Base-by-base conservation (phyloP, 2,797 vertebrate genomes). In the Dipus sagitta region DNA sequence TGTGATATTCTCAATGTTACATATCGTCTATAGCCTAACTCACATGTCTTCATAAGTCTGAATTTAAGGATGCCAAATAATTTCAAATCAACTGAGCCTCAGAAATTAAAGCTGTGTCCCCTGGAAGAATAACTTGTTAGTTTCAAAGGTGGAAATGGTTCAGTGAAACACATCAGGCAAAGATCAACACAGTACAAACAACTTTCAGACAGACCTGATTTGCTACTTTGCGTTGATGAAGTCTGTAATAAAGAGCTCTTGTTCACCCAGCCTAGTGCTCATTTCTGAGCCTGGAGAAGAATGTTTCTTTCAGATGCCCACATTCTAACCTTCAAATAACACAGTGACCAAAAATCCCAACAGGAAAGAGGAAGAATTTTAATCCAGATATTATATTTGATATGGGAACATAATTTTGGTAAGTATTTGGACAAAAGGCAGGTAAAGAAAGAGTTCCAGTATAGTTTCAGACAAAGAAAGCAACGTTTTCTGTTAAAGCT, bases 71-170 rank as follows among this genome's bases (percentile, higher is more conserved):
- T 8, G 60, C 30, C 47, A 82, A 21, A 78, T 88, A 88, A 92
- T 93, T 96, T 24, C 67, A 92, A 91, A 95, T 87, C 80, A 91
- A 54, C 86, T 86, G 93, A 81, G 84, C 77, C 26, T 89, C 92
- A 82, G 84, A 65, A 52, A 72, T 92, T 10, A 83, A 86, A 86
- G 82, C n/a, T 88, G 72, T 88, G 34, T 71, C 65, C 24, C 26
- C 17, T 86, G 47, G 26, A 88, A 83, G 38, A 32, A 30, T 34
- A 28, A 6, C 58, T 90, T 47, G 38, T 18, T 76, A 93, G 64
- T 86, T 75, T 64, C 64, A 92, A 84, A 94, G 32, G 67, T 92
- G 60, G n/a, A 89, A 89, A n/a, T 92, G 17, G 15, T 71, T 95
- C 84, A 89, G 75, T 88, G 92, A 95, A 88, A 77, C 52, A 58